Base-by-base conservation (phyloP, 1,140 invertebrate species). In the Atta texana region DNA sequence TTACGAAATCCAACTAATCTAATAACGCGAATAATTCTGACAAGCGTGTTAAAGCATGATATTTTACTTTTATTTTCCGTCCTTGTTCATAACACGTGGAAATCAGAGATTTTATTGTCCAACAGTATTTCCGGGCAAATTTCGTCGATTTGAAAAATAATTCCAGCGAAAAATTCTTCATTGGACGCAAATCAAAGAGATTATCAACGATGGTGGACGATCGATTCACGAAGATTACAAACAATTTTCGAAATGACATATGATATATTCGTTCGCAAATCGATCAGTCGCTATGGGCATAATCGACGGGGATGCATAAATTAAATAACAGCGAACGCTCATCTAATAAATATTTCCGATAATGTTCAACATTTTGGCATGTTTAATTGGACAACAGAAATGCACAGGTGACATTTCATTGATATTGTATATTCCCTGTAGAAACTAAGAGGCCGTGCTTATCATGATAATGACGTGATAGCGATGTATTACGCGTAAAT, bases 341-440 rank as follows among this genome's bases (percentile, higher is more conserved):
- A 18, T 82, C 77, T 72, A 84, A 87, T 82, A 81, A 72, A 87
- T 87, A 87, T 87, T 87, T 85, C 69, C 34, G 44, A 31, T 1
- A 18, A 12, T 1, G 31, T n/a, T 85, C 14, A 39, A 75, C 51
- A 31, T 87, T 87, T 68, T 75, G 69, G 61, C 71, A 66, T 44
- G 71, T 76, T 85, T 72, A 85, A 87, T 87, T 75, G 80, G 24
- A 85, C 49, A 31, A 34, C 24, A 57, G n/a, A 72, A 85, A 85
- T 68, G 51, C 69, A 53, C 76, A 55, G 6, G 5, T 44, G 28
- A n/a, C 64, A 28, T 51, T 51, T 69, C 18, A 12, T 86, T 34
- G 76, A 3, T 31, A 18, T 80, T 49, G 34, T 68, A 14, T 39
- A 59, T 86, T 81, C 57, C 61, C 21, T 18, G 0, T 34, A n/a